Conservation (phyloP, 2,113 vertebrate genomes). For the Australoheros scitulus region DNA sequence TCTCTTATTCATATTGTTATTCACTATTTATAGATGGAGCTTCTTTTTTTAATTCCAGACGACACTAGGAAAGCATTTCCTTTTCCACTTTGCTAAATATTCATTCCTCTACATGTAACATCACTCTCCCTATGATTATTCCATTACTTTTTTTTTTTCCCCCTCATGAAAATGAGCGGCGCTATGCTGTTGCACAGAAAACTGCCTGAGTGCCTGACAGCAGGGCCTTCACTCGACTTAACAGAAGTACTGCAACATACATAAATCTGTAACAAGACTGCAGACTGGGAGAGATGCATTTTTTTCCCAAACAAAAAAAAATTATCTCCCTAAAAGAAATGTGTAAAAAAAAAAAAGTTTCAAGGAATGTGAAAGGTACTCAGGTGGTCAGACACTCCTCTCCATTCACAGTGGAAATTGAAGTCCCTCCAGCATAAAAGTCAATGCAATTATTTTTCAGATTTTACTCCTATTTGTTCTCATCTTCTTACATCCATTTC, state of each 20-base stretch:
- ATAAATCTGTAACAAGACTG: neutral
- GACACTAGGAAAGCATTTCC: constrained; percentile 8
- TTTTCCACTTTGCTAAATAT: constrained; percentile 13
- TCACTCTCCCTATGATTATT: constrained; percentile 8
- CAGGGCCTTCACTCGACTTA: neutral
- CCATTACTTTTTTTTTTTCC: neutral
- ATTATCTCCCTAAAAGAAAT: no score
- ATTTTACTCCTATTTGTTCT: neutral
- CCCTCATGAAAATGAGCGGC: constrained; percentile 1
- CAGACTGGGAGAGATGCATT: neutral
- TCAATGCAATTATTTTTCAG: neutral
- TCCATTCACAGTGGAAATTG: neutral
- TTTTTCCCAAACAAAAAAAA: neutral
- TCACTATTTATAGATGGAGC: constrained; percentile 27
- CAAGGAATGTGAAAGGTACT: neutral
- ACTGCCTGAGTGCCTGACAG: neutral
- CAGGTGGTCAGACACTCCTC: neutral
- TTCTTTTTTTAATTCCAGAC: constrained; percentile 21
- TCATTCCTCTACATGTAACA: constrained; percentile 8
- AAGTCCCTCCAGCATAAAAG: neutral
- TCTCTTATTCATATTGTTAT: constrained; percentile 8
- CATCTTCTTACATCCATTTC: constrained; percentile 3
- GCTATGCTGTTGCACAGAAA: neutral
- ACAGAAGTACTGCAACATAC: neutral
- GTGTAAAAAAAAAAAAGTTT: neutral